Base-by-base conservation (phyloP, 2,888 invertebrate genomes). In the Nowickia ferox region DNA sequence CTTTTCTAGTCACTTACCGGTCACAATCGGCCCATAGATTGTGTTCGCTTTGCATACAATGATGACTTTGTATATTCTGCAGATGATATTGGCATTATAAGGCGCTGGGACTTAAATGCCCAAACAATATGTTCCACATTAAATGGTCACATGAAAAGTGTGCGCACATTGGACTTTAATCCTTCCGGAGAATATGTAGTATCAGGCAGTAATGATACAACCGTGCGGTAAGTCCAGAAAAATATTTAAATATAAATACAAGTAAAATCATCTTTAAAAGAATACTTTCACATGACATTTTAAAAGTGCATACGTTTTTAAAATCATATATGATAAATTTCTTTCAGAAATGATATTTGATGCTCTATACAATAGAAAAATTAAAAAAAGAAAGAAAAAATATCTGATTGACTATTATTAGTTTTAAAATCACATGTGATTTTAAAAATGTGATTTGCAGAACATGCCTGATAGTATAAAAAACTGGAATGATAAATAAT, bases 31-130 rank as follows among this genome's bases (percentile, higher is more conserved):
- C 96, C 98, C 17, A 96, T 99, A 88, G 98, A 98, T 93, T 97
- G 98, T 93, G 98, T 99, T 11, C 96, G 97, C 91, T 99, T 99
- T 94, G 97, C 97, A 75, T 96, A 97, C 92, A 96, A 97, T 66
- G 99, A 99, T 93, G 98, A 98, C 92, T 95, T 98, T 88, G 98
- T 98, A 11, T 97, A 97, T 93, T 98, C 98, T 53, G 98, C 98
- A 55, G 98, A 98, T 87, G 96, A 97, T 92, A 97, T 97, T 85
- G 99, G 99, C 66, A 97, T 97, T 57, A 94, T 99, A 71, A 98
- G 98, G 93, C 96, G 98, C 87, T 99, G 98, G 98, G 98, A 99
- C 92, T 94, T 99, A 89, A 98, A 98, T 93, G 97, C 97, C 88
- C 92, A 92, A 87, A 91, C 90, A 46, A 92, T 92, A 53, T 92